Evolutionary conservation across 2,888 invertebrate species (phyloP).

Genomic region (Sesamia inferens): DNA sequence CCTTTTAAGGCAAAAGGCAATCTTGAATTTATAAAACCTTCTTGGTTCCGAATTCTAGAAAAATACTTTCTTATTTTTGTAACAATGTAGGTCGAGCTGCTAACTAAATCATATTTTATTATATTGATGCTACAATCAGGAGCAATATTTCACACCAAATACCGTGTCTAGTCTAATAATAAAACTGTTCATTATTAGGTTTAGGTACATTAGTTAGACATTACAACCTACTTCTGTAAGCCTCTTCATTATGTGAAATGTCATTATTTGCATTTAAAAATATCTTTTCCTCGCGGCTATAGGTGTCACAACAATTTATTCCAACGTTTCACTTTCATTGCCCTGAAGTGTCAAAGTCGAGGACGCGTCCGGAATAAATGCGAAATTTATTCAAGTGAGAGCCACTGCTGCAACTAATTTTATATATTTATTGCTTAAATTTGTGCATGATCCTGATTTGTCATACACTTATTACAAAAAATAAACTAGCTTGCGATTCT

Average conservation of each 20-base stretch:
- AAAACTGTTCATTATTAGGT: conserved; percentile 59
- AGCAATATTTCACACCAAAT: conserved; percentile 52
- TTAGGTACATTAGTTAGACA: not conserved
- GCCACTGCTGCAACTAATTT: conserved; percentile 69
- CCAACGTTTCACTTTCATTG: conserved; percentile 56
- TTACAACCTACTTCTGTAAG: not conserved
- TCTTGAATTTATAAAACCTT: conserved; percentile 14
- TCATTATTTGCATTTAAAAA: too few relatives aligned
- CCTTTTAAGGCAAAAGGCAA: conserved; percentile 2
- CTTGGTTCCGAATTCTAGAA: conserved; percentile 1
- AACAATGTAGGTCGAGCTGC: conserved; percentile 20
- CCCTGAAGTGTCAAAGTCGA: conserved; percentile 22
- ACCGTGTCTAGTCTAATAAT: conserved; percentile 50
- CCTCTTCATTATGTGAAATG: not conserved
- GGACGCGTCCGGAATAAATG: conserved; percentile 64
- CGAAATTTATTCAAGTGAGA: conserved; percentile 71
- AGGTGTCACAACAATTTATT: conserved; percentile 49
- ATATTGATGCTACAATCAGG: not conserved
- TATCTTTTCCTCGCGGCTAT: too few relatives aligned
- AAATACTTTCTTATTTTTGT: conserved; percentile 10
- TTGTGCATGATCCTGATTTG: conserved; percentile 8
- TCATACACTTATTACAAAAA: too few relatives aligned
- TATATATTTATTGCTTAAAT: conserved; percentile 66
- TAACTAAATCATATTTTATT: conserved; percentile 21
- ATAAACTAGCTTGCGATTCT: too few relatives aligned